Evolutionary conservation across 2,797 vertebrate species (phyloP), one percentile per base, ranked within the genome.

Genomic region (Paratrypauchen microcephalus): DNA sequence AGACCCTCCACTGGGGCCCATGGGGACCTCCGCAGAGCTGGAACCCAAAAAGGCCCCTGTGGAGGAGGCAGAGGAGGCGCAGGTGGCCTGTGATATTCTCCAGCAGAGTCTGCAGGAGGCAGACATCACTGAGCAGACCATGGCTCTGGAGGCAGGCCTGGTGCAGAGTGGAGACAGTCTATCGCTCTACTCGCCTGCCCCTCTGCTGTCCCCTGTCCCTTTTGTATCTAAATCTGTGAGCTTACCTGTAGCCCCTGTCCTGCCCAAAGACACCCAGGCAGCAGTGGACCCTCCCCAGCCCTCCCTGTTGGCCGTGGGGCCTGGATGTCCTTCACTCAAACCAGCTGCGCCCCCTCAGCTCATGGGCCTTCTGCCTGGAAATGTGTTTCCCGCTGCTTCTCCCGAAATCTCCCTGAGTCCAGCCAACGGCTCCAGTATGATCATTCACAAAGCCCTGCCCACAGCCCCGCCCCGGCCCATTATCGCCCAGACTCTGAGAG

Each of bases 61-160:
- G 83, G 83, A 81, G 77, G 88, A 82, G 2, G 79, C n/a, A 55
- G 88, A 87, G 78, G 91, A 87, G 79, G 84, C 78, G 18, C 91
- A 90, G 80, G 88, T 88, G 83, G 87, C 92, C 0, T 94, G 92
- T 63, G 94, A 95, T 62, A 95, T 95, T 77, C 91, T 95, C 64
- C 94, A 92, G 81, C 93, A 94, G 87, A 94, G 93, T 75, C 87
- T 95, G 65, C 93, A 94, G 86, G 94, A 95, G 86, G 94, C 94
- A 0, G 92, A 95, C 65, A 95, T 95, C 87, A 95, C 93, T 0
- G 94, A 94, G 86, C 94, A 95, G 85, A 95, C 94, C 54, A 89
- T 95, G 85, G 92, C 93, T 56, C 90, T 93, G 76, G 93, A 94
- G 74, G 93, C 93, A 2, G 92, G 90, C 21, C 84, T 94, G 71